A percentile compares a stretch with the other conserved stretches of the same genome.
Conservation (phyloP, 2,113 vertebrate species). For the Pampusana beccarii region DNA sequence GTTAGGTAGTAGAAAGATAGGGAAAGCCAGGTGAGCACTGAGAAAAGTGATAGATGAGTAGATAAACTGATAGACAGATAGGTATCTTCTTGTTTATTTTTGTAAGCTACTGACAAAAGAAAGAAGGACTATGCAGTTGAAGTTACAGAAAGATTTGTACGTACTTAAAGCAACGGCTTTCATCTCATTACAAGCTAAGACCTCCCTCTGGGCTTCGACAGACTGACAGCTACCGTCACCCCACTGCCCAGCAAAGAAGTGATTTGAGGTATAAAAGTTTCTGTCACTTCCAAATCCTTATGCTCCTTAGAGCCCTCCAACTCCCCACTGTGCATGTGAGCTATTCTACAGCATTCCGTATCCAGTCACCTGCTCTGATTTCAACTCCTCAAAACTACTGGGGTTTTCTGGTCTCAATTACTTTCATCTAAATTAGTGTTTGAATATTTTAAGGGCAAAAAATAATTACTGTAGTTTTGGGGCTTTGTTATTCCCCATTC, state of each 20-base stretch:
- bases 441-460: slow-evolving; percentile 34
- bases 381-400: slow-evolving; percentile 19
- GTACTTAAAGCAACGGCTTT: slow-evolving; percentile 69
- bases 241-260: slow-evolving; percentile 70
- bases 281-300: slow-evolving; percentile 64
- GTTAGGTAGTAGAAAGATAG: neutral
- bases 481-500: slow-evolving; percentile 21
- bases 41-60: neutral
- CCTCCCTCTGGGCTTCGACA: slow-evolving; percentile 67
- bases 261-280: slow-evolving; percentile 71
- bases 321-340: slow-evolving; percentile 50
- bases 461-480: slow-evolving; percentile 35
- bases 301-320: slow-evolving; percentile 44
- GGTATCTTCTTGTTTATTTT: slow-evolving; percentile 45
- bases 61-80: neutral
- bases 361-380: slow-evolving; percentile 50
- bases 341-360: slow-evolving; percentile 38
- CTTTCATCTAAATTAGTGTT: slow-evolving; percentile 4
- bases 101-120: slow-evolving; percentile 42
- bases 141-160: slow-evolving; percentile 55
- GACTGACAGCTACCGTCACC: slow-evolving; percentile 69
- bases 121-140: slow-evolving; percentile 49
- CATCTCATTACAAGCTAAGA: slow-evolving; percentile 70
- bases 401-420: slow-evolving; percentile 22
- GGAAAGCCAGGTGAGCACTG: neutral